These are phyloP conservation scores for Dryobota labecula DNA, from an alignment of 2,888 invertebrate species.

Conservation along the genomic window DNA sequence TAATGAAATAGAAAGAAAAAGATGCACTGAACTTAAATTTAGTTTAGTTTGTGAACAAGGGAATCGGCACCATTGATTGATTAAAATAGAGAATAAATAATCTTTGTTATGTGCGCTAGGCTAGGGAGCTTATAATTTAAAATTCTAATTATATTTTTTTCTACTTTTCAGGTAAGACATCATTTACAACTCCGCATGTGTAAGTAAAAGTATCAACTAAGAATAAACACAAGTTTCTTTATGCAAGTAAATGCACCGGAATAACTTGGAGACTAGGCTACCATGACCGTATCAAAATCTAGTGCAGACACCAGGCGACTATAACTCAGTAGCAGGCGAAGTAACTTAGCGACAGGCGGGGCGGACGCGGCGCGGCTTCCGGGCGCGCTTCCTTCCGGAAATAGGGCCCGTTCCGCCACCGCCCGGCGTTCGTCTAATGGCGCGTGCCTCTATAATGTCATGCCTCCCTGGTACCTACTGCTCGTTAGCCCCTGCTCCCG, in stretches of 20 bases:
- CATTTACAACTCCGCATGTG: neutral
- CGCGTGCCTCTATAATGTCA: conserved; percentile 85
- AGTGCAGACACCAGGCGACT: conserved; percentile 77
- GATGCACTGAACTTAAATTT: too few relatives aligned
- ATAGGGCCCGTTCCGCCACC: conserved; percentile 88
- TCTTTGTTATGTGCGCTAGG: neutral
- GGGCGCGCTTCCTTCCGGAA: conserved; percentile 88
- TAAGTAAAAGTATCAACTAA: conserved; percentile 38
- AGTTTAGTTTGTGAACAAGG: too few relatives aligned
- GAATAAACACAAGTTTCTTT: conserved; percentile 23
- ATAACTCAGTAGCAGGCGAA: conserved; percentile 75
- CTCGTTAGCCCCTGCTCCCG: conserved; percentile 78
- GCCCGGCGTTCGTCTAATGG: conserved; percentile 75
- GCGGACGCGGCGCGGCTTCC: conserved; percentile 86
- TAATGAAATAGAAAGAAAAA: too few relatives aligned
- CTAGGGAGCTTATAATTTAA: neutral
- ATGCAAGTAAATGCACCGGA: conserved; percentile 28
- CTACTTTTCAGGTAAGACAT: conserved; percentile 55
- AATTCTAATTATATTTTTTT: conserved; percentile 14
- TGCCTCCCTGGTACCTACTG: conserved; percentile 83
- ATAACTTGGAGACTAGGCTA: conserved; percentile 59
- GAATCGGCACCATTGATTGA: too few relatives aligned
- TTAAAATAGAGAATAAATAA: neutral
- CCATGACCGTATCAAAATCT: conserved; percentile 67
- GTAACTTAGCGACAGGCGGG: conserved; percentile 77